A percentile compares a stretch with the other conserved stretches of the same genome.
These are phyloP conservation scores for Cavia porcellus DNA, from an alignment of 2,113 vertebrate species.

Conservation along the genomic window DNA sequence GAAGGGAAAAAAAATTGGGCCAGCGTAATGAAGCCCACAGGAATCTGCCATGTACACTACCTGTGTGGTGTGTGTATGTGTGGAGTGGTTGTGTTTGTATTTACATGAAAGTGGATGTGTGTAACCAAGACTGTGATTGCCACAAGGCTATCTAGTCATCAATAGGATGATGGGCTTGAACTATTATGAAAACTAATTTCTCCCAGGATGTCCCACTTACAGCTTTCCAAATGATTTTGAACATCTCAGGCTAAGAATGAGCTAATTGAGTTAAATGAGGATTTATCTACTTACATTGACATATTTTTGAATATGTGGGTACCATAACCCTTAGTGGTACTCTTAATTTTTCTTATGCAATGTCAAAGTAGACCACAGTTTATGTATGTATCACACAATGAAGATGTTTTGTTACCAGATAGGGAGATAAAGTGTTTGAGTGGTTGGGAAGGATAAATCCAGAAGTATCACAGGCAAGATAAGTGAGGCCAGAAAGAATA, in stretches of 20 bases:
- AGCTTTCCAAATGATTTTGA: background rate
- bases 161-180: background rate
- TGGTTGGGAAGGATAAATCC: background rate
- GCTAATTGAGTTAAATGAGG: slow-evolving; percentile 25
- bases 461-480: background rate
- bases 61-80: background rate
- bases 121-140: background rate
- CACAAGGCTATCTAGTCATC: background rate
- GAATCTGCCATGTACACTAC: background rate
- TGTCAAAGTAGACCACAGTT: background rate
- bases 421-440: background rate
- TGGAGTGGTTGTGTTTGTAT: background rate
- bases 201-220: background rate
- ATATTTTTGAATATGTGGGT: background rate
- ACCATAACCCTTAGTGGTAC: background rate
- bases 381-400: background rate
- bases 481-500: background rate
- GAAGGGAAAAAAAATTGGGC: background rate
- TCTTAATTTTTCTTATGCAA: background rate
- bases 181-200: background rate
- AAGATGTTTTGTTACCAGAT: background rate
- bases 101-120: background rate
- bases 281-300: background rate
- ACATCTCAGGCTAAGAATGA: background rate
- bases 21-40: background rate